These are phyloP conservation scores for Rafetus swinhoei DNA, from an alignment of 2,113 vertebrate species.

Conservation along the genomic window DNA sequence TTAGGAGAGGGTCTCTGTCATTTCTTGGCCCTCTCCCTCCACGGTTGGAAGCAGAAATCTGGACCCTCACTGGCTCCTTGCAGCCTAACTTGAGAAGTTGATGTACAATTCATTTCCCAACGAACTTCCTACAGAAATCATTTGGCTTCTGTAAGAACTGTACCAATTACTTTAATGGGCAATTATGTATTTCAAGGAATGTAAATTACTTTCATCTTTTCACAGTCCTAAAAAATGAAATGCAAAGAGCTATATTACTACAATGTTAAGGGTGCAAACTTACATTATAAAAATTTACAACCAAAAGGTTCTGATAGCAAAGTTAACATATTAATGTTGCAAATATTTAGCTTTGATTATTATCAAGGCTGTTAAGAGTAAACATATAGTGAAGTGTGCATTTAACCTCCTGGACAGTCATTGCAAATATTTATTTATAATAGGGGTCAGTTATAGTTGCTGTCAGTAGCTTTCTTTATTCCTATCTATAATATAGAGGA, in stretches of 20 bases:
- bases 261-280: background rate
- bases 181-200: background rate
- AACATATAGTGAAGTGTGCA: fast-evolving
- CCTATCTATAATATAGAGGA: fast-evolving
- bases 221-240: background rate
- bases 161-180: background rate
- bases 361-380: fast-evolving
- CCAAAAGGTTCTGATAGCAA: background rate
- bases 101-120: background rate
- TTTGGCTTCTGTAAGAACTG: background rate
- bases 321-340: background rate
- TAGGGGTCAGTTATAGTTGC: fast-evolving
- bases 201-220: background rate
- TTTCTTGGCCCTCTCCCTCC: background rate
- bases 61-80: background rate
- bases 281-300: background rate
- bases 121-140: background rate
- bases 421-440: background rate
- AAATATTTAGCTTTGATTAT: background rate
- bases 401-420: fast-evolving
- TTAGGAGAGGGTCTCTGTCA: fast-evolving
- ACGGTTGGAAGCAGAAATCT: background rate
- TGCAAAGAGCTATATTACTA: background rate
- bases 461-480: fast-evolving
- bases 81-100: background rate